These are phyloP conservation scores for Riparia riparia DNA, from an alignment of 2,113 vertebrate species.

Conservation along the genomic window DNA sequence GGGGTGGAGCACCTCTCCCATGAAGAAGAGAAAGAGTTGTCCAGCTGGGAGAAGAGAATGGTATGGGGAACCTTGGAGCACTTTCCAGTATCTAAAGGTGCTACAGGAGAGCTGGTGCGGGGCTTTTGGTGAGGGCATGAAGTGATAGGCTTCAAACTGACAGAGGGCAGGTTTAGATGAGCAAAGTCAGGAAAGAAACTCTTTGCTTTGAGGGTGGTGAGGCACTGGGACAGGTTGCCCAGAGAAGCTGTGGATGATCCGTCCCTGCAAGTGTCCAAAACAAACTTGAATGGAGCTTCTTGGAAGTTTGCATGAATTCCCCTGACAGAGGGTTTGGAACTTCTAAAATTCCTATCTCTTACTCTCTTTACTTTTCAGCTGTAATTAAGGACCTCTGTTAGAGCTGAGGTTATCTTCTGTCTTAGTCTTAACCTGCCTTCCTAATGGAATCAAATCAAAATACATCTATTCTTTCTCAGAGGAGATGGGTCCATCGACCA, in stretches of 20 bases:
- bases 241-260: not conserved
- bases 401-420: not conserved
- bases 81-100: not conserved
- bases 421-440: not conserved
- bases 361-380: not conserved
- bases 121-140: not conserved
- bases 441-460: not conserved
- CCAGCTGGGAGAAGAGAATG: not conserved
- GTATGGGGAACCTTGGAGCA: not conserved
- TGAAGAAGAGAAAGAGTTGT: not conserved
- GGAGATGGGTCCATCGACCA: not conserved
- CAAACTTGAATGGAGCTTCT: not conserved
- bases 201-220: not conserved
- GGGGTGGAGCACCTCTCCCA: not conserved
- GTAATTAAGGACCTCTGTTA: not conserved
- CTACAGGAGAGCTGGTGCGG: not conserved
- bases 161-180: not conserved
- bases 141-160: not conserved
- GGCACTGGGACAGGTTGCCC: not conserved
- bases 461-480: not conserved
- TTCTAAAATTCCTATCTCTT: not conserved
- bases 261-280: not conserved
- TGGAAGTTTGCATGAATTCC: not conserved
- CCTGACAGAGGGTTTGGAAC: not conserved
- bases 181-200: not conserved